Conservation (phyloP, 2,797 vertebrate genomes). For the Tinamus major region DNA sequence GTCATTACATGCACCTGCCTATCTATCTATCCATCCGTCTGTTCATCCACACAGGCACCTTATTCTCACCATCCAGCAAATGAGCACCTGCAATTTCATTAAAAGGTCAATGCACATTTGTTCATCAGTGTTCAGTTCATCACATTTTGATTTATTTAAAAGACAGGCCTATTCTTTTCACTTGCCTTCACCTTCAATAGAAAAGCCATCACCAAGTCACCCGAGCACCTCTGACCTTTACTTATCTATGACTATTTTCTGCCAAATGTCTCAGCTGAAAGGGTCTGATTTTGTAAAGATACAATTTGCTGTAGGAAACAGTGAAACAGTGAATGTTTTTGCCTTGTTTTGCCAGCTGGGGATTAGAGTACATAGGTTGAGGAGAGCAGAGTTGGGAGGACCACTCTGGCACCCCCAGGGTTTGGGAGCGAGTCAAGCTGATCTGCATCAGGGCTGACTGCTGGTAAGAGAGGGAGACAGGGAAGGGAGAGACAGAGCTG, state of each 20-base stretch:
- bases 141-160: neutral
- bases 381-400: neutral
- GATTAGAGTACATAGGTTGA: neutral
- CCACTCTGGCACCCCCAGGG: neutral
- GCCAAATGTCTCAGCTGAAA: neutral
- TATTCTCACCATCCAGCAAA: neutral
- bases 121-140: accelerated
- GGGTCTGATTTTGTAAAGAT: neutral
- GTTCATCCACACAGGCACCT: neutral
- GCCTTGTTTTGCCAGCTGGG: neutral
- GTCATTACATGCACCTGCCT: neutral
- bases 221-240: neutral
- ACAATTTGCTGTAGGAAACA: neutral
- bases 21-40: neutral
- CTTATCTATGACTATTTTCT: neutral
- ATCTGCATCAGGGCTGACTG: neutral
- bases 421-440: neutral
- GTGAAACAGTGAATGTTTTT: neutral
- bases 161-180: neutral
- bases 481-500: neutral
- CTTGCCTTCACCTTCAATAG: neutral
- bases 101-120: neutral
- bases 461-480: neutral
- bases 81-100: neutral
- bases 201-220: accelerated